Evolutionary conservation across 2,888 invertebrate genomes (phyloP).

Genomic region (Neoitamus cyanurus): DNA sequence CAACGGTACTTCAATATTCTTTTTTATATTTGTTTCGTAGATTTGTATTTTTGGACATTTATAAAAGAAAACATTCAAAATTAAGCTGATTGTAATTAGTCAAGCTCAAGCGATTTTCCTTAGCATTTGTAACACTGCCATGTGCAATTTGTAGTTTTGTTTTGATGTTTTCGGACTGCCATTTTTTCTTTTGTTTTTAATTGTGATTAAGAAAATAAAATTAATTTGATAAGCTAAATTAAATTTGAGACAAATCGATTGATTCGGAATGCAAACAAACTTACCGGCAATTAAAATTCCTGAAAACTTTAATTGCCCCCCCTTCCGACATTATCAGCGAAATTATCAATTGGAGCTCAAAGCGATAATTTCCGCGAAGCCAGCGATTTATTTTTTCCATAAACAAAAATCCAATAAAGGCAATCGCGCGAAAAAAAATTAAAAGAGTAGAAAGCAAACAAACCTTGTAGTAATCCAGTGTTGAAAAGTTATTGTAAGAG

Average conservation of each 20-base stretch:
- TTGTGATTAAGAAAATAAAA: too few species aligned
- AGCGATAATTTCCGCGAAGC: neutral
- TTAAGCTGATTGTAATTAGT: too few species aligned
- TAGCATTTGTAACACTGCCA: too few species aligned
- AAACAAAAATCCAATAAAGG: neutral
- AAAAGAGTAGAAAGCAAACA: slow-evolving; percentile 51
- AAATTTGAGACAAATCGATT: too few species aligned
- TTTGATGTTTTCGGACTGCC: neutral
- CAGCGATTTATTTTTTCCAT: neutral
- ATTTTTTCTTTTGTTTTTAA: too few species aligned
- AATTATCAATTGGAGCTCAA: neutral
- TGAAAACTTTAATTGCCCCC: neutral
- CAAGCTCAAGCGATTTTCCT: too few species aligned
- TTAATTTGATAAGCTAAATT: neutral
- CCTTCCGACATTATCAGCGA: neutral
- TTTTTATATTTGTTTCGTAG: neutral
- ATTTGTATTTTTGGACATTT: neutral
- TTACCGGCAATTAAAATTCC: neutral
- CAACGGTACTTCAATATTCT: neutral
- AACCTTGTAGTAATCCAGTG: slow-evolving; percentile 67
- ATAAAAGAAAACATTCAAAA: neutral
- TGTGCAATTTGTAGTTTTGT: neutral
- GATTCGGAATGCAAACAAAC: neutral
- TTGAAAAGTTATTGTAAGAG: slow-evolving; percentile 65
- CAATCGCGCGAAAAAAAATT: neutral